Conservation (phyloP, 1,140 invertebrate genomes). For the Drosophila subpulchrella region DNA sequence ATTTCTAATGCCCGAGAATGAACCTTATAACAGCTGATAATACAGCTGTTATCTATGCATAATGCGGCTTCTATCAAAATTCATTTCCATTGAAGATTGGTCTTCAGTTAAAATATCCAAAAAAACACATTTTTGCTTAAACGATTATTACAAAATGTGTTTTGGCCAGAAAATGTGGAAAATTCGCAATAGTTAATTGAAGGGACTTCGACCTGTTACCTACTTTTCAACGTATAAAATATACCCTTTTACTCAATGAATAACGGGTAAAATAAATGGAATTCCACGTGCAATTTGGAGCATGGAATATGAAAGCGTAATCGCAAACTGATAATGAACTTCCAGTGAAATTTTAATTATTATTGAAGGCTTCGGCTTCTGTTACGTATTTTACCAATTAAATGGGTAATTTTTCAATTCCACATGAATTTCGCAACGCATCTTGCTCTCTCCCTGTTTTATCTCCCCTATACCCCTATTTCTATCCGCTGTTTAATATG, state of each 20-base stretch:
- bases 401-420: constrained; percentile 26
- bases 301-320: not conserved
- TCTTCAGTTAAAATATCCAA: no score
- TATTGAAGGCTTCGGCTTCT: constrained; percentile 6
- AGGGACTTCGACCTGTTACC: no score
- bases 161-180: no score
- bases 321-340: not conserved
- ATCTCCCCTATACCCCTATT: not conserved
- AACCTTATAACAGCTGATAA: no score
- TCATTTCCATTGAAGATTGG: no score
- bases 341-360: not conserved
- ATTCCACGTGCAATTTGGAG: no score
- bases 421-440: not conserved
- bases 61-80: no score
- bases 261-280: not conserved
- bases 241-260: no score
- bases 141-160: not conserved
- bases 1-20: no score
- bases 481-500: constrained; percentile 56
- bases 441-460: not conserved
- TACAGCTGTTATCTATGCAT: no score
- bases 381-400: constrained; percentile 3
- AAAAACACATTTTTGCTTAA: not conserved
- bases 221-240: no score
- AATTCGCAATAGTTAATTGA: no score